Evolutionary conservation across 2,888 invertebrate species (phyloP), one percentile per base, ranked within the genome.

Genomic region (Andrena praecox): DNA sequence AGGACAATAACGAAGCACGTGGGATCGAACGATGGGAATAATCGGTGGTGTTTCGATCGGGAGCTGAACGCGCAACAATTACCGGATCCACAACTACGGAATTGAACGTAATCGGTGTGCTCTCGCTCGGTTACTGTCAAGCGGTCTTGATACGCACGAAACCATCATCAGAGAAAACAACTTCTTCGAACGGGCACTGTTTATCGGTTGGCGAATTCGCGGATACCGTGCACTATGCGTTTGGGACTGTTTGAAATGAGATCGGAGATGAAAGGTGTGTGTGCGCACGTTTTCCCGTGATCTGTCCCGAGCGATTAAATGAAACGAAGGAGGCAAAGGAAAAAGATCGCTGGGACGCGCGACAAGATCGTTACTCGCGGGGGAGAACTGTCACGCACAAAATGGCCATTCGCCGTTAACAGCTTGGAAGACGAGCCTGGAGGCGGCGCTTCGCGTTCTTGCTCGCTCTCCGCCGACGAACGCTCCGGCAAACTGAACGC

Each of bases 321-420:
- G 75, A 78, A 75, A 74, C 59, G 33, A 72, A 75, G 66, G 74
- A 66, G 72, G 67, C 20, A 54, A 73, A 73, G 62, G 69, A 59
- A 74, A 67, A 67, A 69, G 70, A 77, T 67, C 78, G 62, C 56
- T 75, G 74, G 77, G 84, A 79, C 80, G 76, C 85, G 85, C 82
- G 68, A 84, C 68, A 77, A 69, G 74, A 79, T 85, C 77, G 79
- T 82, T 79, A 77, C 77, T 80, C 73, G 83, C 83, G 84, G 80
- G 83, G 82, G 82, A 86, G 90, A 93, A 95, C 95, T 95, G 95
- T 95, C 95, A 95, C 95, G 94, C 95, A 95, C 94, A 95, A 95
- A 95, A 95, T 95, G 95, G 95, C 95, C 95, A 95, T 95, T 95
- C 95, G 95, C 95, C 94, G 93, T 93, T 92, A 92, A 92, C 94